A percentile compares a stretch with the other conserved stretches of the same genome.
phyloP scores from a whole-genome alignment of 2,888 invertebrate species.

The Platycheirus rosarum region DNA sequence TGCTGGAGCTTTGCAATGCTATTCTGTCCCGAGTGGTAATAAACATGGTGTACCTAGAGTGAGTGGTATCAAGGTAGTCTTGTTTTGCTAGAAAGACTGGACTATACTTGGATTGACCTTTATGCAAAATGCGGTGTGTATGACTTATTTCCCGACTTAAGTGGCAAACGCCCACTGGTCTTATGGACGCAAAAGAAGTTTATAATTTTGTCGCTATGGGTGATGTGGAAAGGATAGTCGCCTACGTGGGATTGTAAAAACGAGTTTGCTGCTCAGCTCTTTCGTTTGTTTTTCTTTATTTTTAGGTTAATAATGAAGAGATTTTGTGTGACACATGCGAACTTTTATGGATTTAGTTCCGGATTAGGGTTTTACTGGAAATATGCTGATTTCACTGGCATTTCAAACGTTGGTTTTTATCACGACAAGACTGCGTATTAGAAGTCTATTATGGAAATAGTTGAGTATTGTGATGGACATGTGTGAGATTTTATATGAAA shows the following conservation, averaged over 20 bases:
- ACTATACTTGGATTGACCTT: conserved; percentile 50
- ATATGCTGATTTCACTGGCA: too few relatives aligned
- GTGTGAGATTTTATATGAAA: too few relatives aligned
- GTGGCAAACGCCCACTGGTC: conserved; percentile 41
- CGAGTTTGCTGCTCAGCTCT: conserved; percentile 22
- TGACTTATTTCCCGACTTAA: conserved; percentile 48
- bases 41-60: neutral
- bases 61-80: conserved; percentile 60
- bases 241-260: conserved; percentile 15
- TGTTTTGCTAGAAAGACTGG: conserved; percentile 42
- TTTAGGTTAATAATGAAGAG: neutral
- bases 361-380: neutral
- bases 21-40: neutral
- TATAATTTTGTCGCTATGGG: conserved; percentile 1
- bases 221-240: neutral
- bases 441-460: too few relatives aligned
- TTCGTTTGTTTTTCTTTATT: conserved; percentile 23
- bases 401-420: too few relatives aligned
- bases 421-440: too few relatives aligned
- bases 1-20: neutral
- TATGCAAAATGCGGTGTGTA: conserved; percentile 40
- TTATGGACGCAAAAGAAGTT: conserved; percentile 14
- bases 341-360: conserved; percentile 11
- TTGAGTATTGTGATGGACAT: too few relatives aligned
- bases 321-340: conserved; percentile 4